Conservation (phyloP, 1,140 invertebrate species). For the Gryon sp. region DNA sequence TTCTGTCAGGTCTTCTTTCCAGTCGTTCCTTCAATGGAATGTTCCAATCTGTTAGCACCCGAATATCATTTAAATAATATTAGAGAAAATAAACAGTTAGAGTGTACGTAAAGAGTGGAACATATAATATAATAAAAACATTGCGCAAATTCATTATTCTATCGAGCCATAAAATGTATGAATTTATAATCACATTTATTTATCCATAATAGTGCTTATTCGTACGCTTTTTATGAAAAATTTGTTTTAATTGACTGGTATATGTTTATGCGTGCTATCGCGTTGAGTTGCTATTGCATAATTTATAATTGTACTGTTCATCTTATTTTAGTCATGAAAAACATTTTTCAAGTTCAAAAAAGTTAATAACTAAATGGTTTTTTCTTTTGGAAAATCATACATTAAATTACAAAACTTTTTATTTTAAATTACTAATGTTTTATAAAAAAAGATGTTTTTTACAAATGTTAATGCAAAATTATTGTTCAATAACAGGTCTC, state of each 20-base stretch:
- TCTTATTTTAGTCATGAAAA: too few relatives aligned
- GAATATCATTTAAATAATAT: slow-evolving; percentile 46
- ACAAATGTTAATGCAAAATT: too few relatives aligned
- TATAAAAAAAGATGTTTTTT: not conserved
- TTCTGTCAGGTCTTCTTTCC: slow-evolving; percentile 13
- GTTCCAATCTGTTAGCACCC: slow-evolving; percentile 62
- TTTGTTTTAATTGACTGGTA: not conserved
- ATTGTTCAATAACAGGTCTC: slow-evolving; percentile 79
- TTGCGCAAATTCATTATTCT: not conserved
- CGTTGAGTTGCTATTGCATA: too few relatives aligned
- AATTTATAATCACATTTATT: slow-evolving; percentile 8
- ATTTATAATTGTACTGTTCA: too few relatives aligned
- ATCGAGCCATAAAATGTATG: slow-evolving; percentile 17
- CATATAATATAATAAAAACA: slow-evolving; percentile 30
- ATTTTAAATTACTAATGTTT: not conserved
- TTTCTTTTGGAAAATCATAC: not conserved
- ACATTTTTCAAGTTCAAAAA: too few relatives aligned
- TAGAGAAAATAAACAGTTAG: slow-evolving; percentile 44
- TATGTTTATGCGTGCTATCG: too few relatives aligned
- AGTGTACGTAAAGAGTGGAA: slow-evolving; percentile 25
- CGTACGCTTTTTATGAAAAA: not conserved
- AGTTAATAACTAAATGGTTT: too few relatives aligned
- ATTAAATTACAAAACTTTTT: not conserved
- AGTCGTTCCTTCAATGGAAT: slow-evolving; percentile 15
- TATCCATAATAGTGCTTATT: not conserved